Evolutionary conservation across 2,888 invertebrate genomes (phyloP).

Genomic region (Conomelus anceps): DNA sequence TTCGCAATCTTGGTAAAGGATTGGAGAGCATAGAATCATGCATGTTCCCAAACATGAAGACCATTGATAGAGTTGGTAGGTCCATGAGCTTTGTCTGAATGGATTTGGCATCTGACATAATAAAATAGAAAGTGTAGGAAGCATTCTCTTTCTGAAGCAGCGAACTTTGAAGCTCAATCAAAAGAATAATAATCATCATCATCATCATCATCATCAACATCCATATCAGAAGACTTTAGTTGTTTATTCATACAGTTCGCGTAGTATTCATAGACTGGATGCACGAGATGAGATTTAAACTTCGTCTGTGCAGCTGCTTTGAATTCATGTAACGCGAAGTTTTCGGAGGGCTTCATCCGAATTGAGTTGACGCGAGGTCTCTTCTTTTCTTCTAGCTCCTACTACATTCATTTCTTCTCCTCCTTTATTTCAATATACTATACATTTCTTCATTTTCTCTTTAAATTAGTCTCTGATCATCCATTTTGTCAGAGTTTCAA

Average conservation of each 20-base stretch:
- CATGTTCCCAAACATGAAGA: background rate
- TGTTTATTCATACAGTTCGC: background rate
- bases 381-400: too few species aligned
- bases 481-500: background rate
- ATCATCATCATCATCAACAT: background rate
- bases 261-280: background rate
- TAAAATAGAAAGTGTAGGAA: background rate
- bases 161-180: background rate
- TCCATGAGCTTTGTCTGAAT: background rate
- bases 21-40: background rate
- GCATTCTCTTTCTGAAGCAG: background rate
- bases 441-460: background rate
- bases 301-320: background rate
- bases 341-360: background rate
- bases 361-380: background rate
- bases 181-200: background rate
- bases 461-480: background rate
- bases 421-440: too few species aligned
- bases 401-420: background rate
- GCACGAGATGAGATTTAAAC: background rate
- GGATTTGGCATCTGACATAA: background rate
- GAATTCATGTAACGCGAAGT: background rate
- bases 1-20: background rate
- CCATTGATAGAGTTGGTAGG: background rate
- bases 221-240: background rate